Evolutionary conservation across 1,140 invertebrate genomes (phyloP).

Genomic region (Melipona quadrifasciata): DNA sequence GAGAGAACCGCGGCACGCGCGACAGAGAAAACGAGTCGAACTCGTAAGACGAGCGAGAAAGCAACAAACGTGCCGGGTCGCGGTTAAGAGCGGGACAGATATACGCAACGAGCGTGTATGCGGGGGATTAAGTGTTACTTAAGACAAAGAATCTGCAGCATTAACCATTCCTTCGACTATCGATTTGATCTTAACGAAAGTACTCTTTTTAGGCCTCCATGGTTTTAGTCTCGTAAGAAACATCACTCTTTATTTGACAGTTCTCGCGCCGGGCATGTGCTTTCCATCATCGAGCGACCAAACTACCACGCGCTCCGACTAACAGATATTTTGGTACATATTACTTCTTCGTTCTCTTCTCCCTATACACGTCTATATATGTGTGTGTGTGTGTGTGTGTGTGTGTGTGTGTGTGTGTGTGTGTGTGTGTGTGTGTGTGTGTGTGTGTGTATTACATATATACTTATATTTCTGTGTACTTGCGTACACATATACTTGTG

Average conservation of each 20-base stretch:
- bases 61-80: constrained; percentile 7
- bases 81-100: background rate
- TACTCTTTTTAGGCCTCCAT: background rate
- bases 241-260: constrained; percentile 48
- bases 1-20: constrained; percentile 23
- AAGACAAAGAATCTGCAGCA: constrained; percentile 6
- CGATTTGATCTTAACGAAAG: constrained; percentile 37
- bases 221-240: background rate
- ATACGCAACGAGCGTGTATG: constrained; percentile 15
- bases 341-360: constrained; percentile 24
- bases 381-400: too few relatives aligned
- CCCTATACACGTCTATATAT: background rate
- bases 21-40: constrained; percentile 7
- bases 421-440: background rate
- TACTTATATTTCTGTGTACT: background rate
- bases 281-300: constrained; percentile 24
- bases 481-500: constrained; percentile 3
- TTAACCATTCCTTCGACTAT: constrained; percentile 40
- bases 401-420: too few relatives aligned
- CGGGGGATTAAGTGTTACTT: constrained; percentile 48
- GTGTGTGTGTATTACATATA: too few relatives aligned
- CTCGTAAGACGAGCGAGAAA: background rate
- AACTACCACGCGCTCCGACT: constrained; percentile 25
- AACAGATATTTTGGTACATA: constrained; percentile 59
- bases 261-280: constrained; percentile 34